phyloP scores from a whole-genome alignment of 2,113 vertebrate species.

The Urocolius indicus region DNA sequence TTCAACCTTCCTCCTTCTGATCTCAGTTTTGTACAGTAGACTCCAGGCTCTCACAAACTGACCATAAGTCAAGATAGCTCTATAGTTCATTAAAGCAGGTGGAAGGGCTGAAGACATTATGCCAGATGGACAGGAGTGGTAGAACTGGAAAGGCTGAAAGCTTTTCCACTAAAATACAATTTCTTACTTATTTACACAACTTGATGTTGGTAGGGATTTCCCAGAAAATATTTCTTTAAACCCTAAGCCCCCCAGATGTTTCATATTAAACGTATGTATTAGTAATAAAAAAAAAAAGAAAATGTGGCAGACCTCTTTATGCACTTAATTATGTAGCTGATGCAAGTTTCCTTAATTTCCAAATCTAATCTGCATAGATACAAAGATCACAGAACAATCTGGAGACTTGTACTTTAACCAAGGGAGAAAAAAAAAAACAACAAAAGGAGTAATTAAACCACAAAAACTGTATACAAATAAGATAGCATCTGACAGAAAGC shows the following conservation, averaged over 20 bases:
- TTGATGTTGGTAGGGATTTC: background rate
- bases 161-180: background rate
- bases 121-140: background rate
- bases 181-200: background rate
- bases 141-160: background rate
- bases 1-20: background rate
- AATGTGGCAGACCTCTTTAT: slow-evolving; percentile 20
- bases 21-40: background rate
- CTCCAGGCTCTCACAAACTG: background rate
- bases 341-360: slow-evolving; percentile 58
- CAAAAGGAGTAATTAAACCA: slow-evolving; percentile 75
- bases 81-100: background rate
- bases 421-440: background rate
- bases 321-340: slow-evolving; percentile 66
- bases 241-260: background rate
- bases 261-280: background rate
- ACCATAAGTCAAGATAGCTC: background rate
- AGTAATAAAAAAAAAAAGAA: background rate
- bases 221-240: slow-evolving; percentile 24
- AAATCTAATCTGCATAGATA: slow-evolving; percentile 66
- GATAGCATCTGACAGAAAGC: slow-evolving; percentile 76
- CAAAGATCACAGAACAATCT: slow-evolving; percentile 73
- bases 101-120: background rate
- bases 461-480: slow-evolving; percentile 75
- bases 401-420: slow-evolving; percentile 47